Evolutionary conservation across 2,888 invertebrate species (phyloP).

Genomic region (Autographa pulchrina): DNA sequence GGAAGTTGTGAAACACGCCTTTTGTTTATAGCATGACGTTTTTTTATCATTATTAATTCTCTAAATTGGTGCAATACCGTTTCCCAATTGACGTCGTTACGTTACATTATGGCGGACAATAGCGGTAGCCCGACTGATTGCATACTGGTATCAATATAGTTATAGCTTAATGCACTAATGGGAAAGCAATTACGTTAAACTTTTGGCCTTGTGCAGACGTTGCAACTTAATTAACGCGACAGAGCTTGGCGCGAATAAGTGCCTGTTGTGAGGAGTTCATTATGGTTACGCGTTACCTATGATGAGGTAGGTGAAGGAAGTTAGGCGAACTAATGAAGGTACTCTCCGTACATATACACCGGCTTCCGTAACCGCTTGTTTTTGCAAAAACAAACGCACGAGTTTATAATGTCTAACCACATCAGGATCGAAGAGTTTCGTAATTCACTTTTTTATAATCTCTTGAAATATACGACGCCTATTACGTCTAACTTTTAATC

Average conservation of each 20-base stretch:
- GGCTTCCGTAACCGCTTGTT: neutral
- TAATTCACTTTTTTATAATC: neutral
- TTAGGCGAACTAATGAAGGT: neutral
- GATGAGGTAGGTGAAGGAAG: constrained; percentile 21
- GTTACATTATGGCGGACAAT: constrained; percentile 27
- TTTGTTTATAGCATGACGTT: constrained; percentile 50
- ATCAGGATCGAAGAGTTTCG: neutral
- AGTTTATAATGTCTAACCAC: neutral
- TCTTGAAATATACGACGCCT: neutral
- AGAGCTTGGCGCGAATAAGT: constrained; percentile 18
- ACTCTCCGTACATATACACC: neutral
- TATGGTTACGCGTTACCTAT: constrained; percentile 17
- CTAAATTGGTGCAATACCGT: constrained; percentile 56
- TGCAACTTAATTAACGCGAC: constrained; percentile 32
- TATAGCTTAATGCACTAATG: constrained; percentile 24
- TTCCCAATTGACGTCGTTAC: constrained; percentile 35
- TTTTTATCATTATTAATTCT: constrained; percentile 47
- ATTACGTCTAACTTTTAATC: neutral
- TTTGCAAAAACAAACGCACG: neutral
- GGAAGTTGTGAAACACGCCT: constrained; percentile 56
- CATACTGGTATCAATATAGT: constrained; percentile 9
- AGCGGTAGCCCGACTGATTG: neutral
- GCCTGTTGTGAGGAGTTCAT: constrained; percentile 29
- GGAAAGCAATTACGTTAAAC: constrained; percentile 28
- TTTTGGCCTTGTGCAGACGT: constrained; percentile 23